A percentile compares a stretch with the other conserved stretches of the same genome.
Conservation (phyloP, 2,113 vertebrate species). For the Alexandromys fortis region DNA sequence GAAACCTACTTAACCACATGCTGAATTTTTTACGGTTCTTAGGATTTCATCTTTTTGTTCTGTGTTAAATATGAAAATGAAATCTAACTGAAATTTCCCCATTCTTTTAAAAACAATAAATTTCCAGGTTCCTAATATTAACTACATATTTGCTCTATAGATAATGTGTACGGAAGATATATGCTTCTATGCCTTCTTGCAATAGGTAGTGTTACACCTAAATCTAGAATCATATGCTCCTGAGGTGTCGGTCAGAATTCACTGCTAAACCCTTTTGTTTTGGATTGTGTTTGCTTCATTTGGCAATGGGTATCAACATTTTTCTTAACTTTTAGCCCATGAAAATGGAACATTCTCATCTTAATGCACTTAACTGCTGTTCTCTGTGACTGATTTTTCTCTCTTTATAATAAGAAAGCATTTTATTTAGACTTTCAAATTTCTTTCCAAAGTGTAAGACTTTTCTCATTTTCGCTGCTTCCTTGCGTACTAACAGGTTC, state of each 20-base stretch:
- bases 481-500: conserved; percentile 1
- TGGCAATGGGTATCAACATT: neutral
- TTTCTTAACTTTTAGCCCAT: neutral
- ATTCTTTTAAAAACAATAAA: neutral
- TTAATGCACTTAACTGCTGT: conserved; percentile 20
- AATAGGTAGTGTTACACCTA: conserved; percentile 21
- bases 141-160: conserved; percentile 20
- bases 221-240: neutral
- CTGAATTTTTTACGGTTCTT: neutral
- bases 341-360: conserved; percentile 6
- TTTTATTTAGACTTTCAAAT: conserved; percentile 54
- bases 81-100: neutral
- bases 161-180: neutral
- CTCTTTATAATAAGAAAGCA: conserved; percentile 36
- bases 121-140: neutral
- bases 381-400: conserved; percentile 8
- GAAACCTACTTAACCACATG: neutral
- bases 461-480: conserved; percentile 52
- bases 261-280: neutral
- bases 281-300: neutral
- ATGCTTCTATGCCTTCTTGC: neutral
- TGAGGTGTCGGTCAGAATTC: neutral
- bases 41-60: neutral
- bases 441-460: neutral
- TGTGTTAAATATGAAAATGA: neutral